These are phyloP conservation scores for Calcarius lapponicus DNA, from an alignment of 2,797 vertebrate species.

Conservation along the genomic window DNA sequence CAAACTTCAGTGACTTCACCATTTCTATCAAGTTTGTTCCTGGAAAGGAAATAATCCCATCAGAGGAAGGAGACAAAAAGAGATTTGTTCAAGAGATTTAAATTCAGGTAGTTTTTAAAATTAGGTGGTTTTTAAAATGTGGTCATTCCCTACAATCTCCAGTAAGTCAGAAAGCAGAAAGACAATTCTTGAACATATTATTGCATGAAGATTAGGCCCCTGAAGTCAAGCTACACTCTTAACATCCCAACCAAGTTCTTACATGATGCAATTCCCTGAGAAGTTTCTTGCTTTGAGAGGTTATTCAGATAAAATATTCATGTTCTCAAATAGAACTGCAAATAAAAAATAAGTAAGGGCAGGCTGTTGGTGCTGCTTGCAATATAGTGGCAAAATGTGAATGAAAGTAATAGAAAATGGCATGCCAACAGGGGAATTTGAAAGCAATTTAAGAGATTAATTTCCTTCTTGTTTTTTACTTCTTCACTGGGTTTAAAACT, in stretches of 20 bases:
- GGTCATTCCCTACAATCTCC: neutral
- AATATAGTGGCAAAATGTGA: slow-evolving; percentile 55
- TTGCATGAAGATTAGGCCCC: neutral
- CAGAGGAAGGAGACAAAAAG: neutral
- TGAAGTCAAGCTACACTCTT: neutral
- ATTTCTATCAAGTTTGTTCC: neutral
- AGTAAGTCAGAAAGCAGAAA: neutral
- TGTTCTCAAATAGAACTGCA: slow-evolving; percentile 50
- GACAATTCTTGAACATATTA: neutral
- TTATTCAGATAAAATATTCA: slow-evolving; percentile 36
- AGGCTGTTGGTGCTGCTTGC: slow-evolving; percentile 24
- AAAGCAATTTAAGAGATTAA: slow-evolving; percentile 31
- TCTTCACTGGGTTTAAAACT: slow-evolving; percentile 31
- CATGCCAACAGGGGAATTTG: slow-evolving; percentile 33
- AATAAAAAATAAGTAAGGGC: slow-evolving; percentile 57
- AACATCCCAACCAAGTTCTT: neutral
- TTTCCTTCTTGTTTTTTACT: slow-evolving; percentile 17
- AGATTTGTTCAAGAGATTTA: neutral
- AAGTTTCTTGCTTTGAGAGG: neutral
- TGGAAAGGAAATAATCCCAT: neutral
- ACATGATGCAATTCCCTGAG: neutral
- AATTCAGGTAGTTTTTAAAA: neutral
- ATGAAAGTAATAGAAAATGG: neutral
- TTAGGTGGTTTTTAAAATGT: neutral
- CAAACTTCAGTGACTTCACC: neutral